Percentiles rank a stretch among this genome's conserved stretches.
phyloP scores from a whole-genome alignment of 2,888 invertebrate genomes.

The Drosophila yooni region DNA sequence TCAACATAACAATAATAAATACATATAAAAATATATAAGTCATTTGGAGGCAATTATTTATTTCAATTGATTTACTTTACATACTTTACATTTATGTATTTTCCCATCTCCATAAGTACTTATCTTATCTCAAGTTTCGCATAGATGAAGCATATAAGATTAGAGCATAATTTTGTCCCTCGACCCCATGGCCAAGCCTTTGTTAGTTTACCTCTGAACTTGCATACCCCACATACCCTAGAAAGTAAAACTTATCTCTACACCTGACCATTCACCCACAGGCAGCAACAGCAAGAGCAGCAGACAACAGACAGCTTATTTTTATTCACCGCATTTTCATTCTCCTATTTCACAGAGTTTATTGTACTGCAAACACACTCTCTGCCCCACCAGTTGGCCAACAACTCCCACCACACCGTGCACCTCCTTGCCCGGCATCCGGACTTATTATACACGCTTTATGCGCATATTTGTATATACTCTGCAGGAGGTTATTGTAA shows the following conservation, averaged over 20 bases:
- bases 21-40: not conserved
- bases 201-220: too few relatives aligned
- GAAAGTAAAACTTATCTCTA: slow-evolving; percentile 9
- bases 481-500: slow-evolving; percentile 9
- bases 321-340: slow-evolving; percentile 58
- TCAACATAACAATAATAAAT: not conserved
- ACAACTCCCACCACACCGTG: not conserved
- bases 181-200: not conserved
- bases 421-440: slow-evolving; percentile 2
- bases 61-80: not conserved
- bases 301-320: slow-evolving; percentile 52
- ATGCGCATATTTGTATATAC: slow-evolving; percentile 72
- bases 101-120: not conserved
- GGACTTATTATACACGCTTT: slow-evolving; percentile 68
- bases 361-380: slow-evolving; percentile 40
- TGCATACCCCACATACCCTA: slow-evolving; percentile 33
- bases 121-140: not conserved
- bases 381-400: slow-evolving; percentile 3
- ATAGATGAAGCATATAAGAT: not conserved
- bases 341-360: slow-evolving; percentile 54
- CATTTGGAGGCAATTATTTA: not conserved
- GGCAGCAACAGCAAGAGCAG: slow-evolving; percentile 10
- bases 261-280: slow-evolving; percentile 52
- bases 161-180: not conserved
- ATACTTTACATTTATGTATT: too few relatives aligned